Evolutionary conservation across 2,797 vertebrate species (phyloP).

Genomic region (Lacerta agilis): DNA sequence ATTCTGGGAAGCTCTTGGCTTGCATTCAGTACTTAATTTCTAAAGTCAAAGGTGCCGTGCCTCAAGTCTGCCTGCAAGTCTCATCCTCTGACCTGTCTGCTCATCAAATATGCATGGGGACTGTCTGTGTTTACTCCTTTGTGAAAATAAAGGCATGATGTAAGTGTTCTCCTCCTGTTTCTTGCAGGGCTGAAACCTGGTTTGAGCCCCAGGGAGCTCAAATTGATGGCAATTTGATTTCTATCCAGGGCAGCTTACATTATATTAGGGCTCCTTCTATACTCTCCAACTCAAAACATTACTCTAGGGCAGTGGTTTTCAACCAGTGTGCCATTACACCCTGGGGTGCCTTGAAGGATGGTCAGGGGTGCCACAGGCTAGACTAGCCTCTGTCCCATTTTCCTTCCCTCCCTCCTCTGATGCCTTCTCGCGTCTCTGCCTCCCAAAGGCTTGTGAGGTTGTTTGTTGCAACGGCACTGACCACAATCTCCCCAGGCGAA

Average conservation of each 20-base stretch:
- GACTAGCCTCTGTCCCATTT: no score
- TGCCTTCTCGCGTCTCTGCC: no score
- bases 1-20: slow-evolving; percentile 61
- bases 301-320: neutral
- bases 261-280: neutral
- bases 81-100: neutral
- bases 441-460: no score
- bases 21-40: slow-evolving; percentile 31
- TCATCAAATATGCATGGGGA: neutral
- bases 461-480: no score
- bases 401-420: no score
- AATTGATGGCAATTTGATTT: neutral
- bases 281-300: neutral
- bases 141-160: neutral
- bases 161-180: neutral
- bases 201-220: neutral
- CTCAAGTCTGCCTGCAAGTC: neutral
- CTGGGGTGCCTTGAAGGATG: no score
- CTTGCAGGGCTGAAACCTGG: neutral
- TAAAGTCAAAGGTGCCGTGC: neutral
- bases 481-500: no score
- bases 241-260: neutral
- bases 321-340: no score
- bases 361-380: no score
- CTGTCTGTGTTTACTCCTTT: neutral